Conservation (phyloP, 2,113 vertebrate species). For the Ameiurus melas region DNA sequence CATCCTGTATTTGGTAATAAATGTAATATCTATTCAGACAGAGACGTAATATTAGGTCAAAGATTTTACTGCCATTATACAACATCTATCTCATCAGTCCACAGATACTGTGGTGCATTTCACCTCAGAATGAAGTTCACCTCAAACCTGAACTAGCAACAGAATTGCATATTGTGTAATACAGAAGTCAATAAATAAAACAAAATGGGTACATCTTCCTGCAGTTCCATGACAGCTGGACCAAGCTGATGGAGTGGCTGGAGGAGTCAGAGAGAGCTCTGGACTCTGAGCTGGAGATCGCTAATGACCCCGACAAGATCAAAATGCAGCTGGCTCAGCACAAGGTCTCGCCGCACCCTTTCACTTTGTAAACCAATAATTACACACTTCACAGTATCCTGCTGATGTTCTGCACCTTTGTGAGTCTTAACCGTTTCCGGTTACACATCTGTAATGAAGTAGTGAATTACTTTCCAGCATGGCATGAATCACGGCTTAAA, state of each 20-base stretch:
- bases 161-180: not conserved
- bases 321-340: constrained; percentile 90
- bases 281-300: constrained; percentile 95
- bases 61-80: not conserved
- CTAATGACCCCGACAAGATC: constrained; percentile 97
- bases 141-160: not conserved
- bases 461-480: not conserved
- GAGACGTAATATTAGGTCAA: not conserved
- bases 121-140: not conserved
- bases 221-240: constrained; percentile 95
- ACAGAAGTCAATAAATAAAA: constrained; percentile 8
- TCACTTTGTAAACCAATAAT: constrained; percentile 6
- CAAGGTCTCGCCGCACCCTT: constrained; percentile 72
- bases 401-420: constrained; percentile 1
- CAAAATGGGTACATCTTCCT: constrained; percentile 52
- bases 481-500: constrained; percentile 29
- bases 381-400: constrained; percentile 7
- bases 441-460: not conserved
- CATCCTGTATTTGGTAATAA: not conserved
- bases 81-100: not conserved
- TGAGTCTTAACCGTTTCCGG: constrained; percentile 7
- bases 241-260: constrained; percentile 95
- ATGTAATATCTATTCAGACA: not conserved
- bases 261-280: constrained; percentile 90
- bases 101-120: not conserved